Base-by-base conservation (phyloP, 2,113 vertebrate genomes). In the Dasypus novemcinctus region DNA sequence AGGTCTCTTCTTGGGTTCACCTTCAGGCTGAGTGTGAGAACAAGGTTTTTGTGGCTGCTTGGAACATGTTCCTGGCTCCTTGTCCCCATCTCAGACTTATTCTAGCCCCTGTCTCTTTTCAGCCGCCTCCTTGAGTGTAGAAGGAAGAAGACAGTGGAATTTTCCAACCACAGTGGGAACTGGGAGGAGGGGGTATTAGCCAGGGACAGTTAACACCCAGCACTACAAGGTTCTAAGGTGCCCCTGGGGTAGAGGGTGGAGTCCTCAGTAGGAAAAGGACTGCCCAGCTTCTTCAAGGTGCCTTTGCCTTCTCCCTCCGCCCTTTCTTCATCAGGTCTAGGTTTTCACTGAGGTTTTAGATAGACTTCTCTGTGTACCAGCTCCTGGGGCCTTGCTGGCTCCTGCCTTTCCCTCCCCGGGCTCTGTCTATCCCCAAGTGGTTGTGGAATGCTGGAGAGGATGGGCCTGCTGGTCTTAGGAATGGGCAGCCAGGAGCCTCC, bases 61-160 rank as follows among this genome's bases (percentile, higher is more conserved):
- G 38, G 75, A 96, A 49, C 69, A 43, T 78, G 63, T 41, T 75
- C 49, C 64, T 75, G 74, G 64, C 23, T 72, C 12, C 9, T 17
- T 87, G 83, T 84, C 43, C 38, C 66, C 21, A 83, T 76, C 68
- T 82, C 74, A 69, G 25, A 94, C 9, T 52, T 61, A 36, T 71
- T 25, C 82, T 76, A 25, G 49, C 59, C 54, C 75, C 54, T 4
- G 8, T 11, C 72, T 63, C 27, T 63, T 84, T 80, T 90, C 63
- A 86, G 66, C 31, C 78, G 91, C 80, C 78, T 93, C 80, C 84
- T 79, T 90, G 76, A 75, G 7, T 54, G 1, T 41, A 93, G 90
- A 66, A 96, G 93, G 88, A 96, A 96, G 93, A 69, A 94, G 31
- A 49, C 41, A 21, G 93, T n/a, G 92, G 89, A 96, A 96, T 96